A percentile compares a stretch with the other conserved stretches of the same genome.
phyloP scores from a whole-genome alignment of 2,797 vertebrate species.

The Cuculus canorus region DNA sequence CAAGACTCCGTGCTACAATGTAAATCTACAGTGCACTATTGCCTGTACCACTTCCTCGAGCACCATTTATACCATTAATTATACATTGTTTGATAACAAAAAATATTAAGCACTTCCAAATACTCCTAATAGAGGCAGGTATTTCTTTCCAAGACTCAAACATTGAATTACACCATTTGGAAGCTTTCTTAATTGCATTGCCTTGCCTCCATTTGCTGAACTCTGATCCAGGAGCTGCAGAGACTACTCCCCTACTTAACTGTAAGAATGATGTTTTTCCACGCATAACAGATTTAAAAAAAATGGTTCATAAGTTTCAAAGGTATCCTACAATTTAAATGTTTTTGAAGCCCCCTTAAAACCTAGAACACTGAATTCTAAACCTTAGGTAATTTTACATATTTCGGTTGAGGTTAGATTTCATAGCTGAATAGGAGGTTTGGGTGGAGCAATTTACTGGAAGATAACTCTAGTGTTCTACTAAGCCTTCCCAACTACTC shows the following conservation, averaged over 20 bases:
- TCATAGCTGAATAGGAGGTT: background rate
- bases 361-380: background rate
- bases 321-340: background rate
- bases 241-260: background rate
- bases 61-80: background rate
- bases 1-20: background rate
- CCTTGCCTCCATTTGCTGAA: background rate
- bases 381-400: background rate
- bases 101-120: background rate
- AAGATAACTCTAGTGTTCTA: background rate
- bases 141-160: background rate
- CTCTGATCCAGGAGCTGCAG: background rate
- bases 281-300: background rate
- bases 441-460: background rate
- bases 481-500: background rate
- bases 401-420: background rate
- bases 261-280: background rate
- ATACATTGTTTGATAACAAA: background rate
- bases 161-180: background rate
- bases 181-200: background rate
- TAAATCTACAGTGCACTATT: background rate
- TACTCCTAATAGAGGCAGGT: background rate
- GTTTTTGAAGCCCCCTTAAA: background rate
- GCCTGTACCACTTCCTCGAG: background rate
- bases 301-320: background rate